A percentile compares a stretch with the other conserved stretches of the same genome.
These are phyloP conservation scores for Elephas maximus DNA, from an alignment of 2,113 vertebrate genomes.

Conservation along the genomic window DNA sequence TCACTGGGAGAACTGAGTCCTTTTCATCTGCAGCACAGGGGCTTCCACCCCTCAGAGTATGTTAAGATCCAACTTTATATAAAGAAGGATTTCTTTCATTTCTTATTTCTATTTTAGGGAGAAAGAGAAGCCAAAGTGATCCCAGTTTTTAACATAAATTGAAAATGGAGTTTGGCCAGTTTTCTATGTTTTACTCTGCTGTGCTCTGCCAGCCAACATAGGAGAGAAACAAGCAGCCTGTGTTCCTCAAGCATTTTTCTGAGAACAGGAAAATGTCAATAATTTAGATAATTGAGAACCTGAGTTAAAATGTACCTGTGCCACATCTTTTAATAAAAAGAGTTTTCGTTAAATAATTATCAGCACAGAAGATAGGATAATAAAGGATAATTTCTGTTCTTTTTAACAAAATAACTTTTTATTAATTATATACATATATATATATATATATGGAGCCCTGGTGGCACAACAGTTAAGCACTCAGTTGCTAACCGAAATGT, in stretches of 20 bases:
- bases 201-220: neutral
- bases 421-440: neutral
- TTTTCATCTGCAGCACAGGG: conserved; percentile 30
- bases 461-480: no score
- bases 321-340: conserved; percentile 38
- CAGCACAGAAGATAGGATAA: conserved; percentile 29
- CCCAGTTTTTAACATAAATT: conserved; percentile 34
- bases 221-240: neutral
- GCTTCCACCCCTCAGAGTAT: neutral
- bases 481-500: no score
- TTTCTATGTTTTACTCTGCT: conserved; percentile 3
- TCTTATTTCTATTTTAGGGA: conserved; percentile 53
- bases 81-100: conserved; percentile 54
- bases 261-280: conserved; percentile 51
- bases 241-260: conserved; percentile 2
- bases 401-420: conserved; percentile 66
- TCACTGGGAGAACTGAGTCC: conserved; percentile 13
- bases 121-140: conserved; percentile 51
- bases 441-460: neutral
- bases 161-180: conserved; percentile 54
- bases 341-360: conserved; percentile 51
- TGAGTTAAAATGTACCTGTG: conserved; percentile 47
- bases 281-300: conserved; percentile 34
- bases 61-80: conserved; percentile 25
- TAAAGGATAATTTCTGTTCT: conserved; percentile 46